Base-by-base conservation (phyloP, 2,797 vertebrate species). In the Jordanella pulchra region DNA sequence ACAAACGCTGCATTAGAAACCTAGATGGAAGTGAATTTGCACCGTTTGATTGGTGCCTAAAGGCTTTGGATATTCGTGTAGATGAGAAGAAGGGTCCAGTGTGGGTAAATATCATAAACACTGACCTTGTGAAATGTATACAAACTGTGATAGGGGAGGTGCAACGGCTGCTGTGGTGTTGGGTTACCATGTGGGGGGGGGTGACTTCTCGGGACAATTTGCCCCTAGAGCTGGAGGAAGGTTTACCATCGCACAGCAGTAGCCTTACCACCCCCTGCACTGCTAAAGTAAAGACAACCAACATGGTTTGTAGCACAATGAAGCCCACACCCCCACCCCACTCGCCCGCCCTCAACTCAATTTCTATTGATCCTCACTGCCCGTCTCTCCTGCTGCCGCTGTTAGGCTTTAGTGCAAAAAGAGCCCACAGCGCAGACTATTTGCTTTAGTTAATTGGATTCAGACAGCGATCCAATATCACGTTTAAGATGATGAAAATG, bases 331-430 rank as follows among this genome's bases (percentile, higher is more conserved):
- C 78, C 82, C 78, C 88, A 75, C 86, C 82, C 88, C 87, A 86
- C 88, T 45, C 81, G 85, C 82, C 87, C 89, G 75, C 69, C 87
- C 87, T 90, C 47, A 82, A 90, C 92, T 91, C 85, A 67, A 71
- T 95, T 92, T 91, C 92, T 93, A 93, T 93, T 86, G 94, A 93
- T 95, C 87, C 84, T 73, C 25, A 45, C 86, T 84, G 86, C 71
- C 87, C 77, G 87, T 82, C 86, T 87, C 77, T 88, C 60, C 82
- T 81, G 84, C 81, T 82, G 83, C 71, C 79, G 21, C 56, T 75
- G 87, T 88, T 87, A 86, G 81, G 77, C 80, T 86, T 81, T 69
- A 78, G 83, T 81, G 82, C 71, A 80, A 85, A 85, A 84, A 80
- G 56, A 86, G 72, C 69, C 76, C 78, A 71, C 77, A 76, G 79